phyloP scores from a whole-genome alignment of 2,797 vertebrate genomes.

The Sebastes alutus region DNA sequence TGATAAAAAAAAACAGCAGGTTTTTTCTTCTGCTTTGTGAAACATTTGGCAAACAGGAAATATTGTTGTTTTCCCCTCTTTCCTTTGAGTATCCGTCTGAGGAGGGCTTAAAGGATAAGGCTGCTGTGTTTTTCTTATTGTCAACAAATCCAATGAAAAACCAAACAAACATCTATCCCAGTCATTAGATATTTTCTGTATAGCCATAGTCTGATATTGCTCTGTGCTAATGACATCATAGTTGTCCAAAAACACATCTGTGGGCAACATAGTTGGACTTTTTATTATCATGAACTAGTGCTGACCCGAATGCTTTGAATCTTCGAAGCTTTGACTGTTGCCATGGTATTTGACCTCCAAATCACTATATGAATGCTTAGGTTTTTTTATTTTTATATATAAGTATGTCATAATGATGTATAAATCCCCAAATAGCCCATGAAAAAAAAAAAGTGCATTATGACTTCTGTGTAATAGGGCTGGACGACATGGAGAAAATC shows the following conservation, averaged over 20 bases:
- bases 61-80: neutral
- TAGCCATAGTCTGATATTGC: fast-evolving
- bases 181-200: neutral
- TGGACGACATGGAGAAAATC: too few relatives aligned
- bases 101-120: neutral
- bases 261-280: neutral
- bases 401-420: too few relatives aligned
- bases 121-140: neutral
- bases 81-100: neutral
- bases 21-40: neutral
- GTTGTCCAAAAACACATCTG: neutral
- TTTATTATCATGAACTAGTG: too few relatives aligned
- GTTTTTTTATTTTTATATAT: too few relatives aligned
- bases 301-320: too few relatives aligned
- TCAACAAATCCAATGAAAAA: neutral
- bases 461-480: neutral
- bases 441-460: neutral
- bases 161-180: neutral
- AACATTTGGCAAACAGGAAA: neutral
- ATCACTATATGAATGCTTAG: too few relatives aligned
- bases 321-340: too few relatives aligned
- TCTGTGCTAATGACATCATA: neutral
- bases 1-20: neutral
- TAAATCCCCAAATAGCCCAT: too few relatives aligned
- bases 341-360: too few relatives aligned